Base-by-base conservation (phyloP, 2,113 vertebrate species). In the Perca flavescens region DNA sequence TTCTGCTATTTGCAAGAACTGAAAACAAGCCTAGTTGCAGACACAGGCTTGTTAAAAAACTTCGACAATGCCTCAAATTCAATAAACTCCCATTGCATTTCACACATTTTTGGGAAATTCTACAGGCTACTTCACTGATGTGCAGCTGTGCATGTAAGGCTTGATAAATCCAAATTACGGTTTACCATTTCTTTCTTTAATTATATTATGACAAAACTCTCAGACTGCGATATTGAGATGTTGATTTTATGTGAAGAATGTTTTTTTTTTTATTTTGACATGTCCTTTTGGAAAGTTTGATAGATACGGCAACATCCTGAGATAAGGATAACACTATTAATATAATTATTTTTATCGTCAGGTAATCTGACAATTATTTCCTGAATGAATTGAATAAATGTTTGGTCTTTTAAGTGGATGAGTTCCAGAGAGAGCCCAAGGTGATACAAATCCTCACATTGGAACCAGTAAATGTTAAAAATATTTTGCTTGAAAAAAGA, bases 1-100 rank as follows among this genome's bases (percentile, higher is more conserved):
- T 73, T 36, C 10, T 22, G 22, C 47, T 28, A 53, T 72, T 36
- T 69, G 50, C 19, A 53, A 40, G 34, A 1, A 11, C 31, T 53
- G 25, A 61, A 28, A 69, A 10, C 3, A 36, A 43, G 47, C 10
- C 7, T 4, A 28, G 13, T 0, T 16, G n/a, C 47, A n/a, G 21
- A 58, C 79, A 79, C 1, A 1, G 56, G 25, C 46, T 17, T 57
- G 63, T 57, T 11, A 56, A 54, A 68, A 61, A 6, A 34, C 36
- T 53, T 25, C 8, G 22, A 85, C 53, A 72, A 57, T 64, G 1
- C 53, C 22, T 80, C 54, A 13, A 79, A 85, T 74, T 85, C 82
- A 77, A 46, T 80, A 10, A 75, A 74, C 79, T 56, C n/a, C 52
- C 77, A 79, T 31, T 56, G 68, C 54, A 60, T 87, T 76, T 83